Conservation (phyloP, 2,888 invertebrate genomes). For the Balanococcus diminutus region DNA sequence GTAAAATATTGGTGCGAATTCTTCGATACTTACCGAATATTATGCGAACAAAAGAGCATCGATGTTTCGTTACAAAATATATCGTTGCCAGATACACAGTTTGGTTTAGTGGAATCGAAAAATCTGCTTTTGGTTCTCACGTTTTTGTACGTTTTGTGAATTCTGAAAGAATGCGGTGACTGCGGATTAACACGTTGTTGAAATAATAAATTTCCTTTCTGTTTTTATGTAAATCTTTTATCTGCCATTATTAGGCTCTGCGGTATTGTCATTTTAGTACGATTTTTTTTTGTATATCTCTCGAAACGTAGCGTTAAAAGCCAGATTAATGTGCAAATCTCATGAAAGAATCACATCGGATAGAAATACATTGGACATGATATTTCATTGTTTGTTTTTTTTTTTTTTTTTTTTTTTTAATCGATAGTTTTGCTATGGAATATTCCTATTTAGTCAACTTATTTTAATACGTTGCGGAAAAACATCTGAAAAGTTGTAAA, state of each 20-base stretch:
- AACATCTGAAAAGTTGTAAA: not conserved
- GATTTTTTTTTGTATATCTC: not conserved
- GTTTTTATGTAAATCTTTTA: conserved; percentile 31
- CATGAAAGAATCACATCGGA: not conserved
- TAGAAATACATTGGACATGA: conserved; percentile 1
- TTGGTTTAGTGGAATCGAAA: not conserved
- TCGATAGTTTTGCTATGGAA: not conserved
- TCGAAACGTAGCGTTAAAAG: not conserved
- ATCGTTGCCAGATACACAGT: not conserved
- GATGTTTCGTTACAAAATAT: not conserved
- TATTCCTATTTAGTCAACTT: not conserved
- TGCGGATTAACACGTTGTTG: conserved; percentile 6
- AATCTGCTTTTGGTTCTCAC: conserved; percentile 19
- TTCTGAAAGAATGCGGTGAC: conserved; percentile 2
- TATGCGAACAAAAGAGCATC: not conserved
- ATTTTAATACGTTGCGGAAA: not conserved
- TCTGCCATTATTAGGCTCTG: conserved; percentile 3
- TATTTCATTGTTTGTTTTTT: not conserved
- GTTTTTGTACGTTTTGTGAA: not conserved
- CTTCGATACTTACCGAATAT: not conserved
- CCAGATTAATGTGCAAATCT: conserved; percentile 6
- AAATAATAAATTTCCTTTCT: conserved; percentile 31
- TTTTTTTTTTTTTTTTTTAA: not conserved
- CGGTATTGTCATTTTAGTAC: not conserved
- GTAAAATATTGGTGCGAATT: not conserved